These are phyloP conservation scores for Tetragonula clypearis DNA, from an alignment of 1,140 invertebrate species.

Conservation along the genomic window DNA sequence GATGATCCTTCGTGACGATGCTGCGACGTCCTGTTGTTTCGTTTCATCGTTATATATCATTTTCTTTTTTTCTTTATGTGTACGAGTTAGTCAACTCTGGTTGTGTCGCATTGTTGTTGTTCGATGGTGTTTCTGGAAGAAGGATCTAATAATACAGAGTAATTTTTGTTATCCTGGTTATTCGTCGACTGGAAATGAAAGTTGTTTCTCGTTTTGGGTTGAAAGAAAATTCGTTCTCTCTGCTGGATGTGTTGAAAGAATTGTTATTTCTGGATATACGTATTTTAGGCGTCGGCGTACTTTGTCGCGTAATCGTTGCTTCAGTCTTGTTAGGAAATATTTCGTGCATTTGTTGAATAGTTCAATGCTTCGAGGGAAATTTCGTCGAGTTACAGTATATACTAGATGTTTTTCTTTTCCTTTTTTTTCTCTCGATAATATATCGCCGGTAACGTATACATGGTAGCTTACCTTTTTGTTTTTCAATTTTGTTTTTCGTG, in stretches of 20 bases:
- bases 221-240: background rate
- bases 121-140: background rate
- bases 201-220: background rate
- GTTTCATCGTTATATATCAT: background rate
- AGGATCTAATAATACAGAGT: too few relatives aligned
- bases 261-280: background rate
- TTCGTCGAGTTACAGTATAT: background rate
- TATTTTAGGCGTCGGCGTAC: background rate
- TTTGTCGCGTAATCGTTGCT: background rate
- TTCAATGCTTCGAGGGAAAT: background rate
- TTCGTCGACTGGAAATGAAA: constrained; percentile 17
- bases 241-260: background rate
- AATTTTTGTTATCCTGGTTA: background rate
- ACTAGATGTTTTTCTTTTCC: background rate
- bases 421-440: background rate
- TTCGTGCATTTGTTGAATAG: background rate
- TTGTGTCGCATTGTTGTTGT: background rate
- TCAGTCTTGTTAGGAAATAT: background rate
- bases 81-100: too few relatives aligned
- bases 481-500: background rate
- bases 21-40: background rate
- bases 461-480: background rate
- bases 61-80: background rate
- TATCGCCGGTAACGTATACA: background rate
- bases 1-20: constrained; percentile 7